Evolutionary conservation across 2,113 vertebrate species (phyloP).

Genomic region (Empidonax traillii): DNA sequence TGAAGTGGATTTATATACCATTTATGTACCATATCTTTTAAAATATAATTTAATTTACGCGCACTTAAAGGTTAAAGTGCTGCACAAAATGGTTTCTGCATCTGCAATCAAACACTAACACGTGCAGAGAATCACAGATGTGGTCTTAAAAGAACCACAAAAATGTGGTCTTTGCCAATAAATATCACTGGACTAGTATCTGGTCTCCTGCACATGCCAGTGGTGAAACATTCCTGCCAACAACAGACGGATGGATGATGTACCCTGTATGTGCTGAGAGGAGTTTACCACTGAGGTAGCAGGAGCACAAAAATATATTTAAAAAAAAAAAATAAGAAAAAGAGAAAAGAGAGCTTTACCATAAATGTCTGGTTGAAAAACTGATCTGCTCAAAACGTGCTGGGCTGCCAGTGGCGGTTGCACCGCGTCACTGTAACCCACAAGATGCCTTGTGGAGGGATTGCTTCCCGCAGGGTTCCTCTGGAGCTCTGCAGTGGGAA

Average conservation of each 20-base stretch:
- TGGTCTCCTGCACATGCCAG: background rate
- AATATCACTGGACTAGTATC: background rate
- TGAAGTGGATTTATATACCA: background rate
- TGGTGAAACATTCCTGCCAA: background rate
- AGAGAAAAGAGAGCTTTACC: background rate
- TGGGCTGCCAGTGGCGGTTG: background rate
- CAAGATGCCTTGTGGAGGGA: background rate
- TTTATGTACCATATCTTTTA: background rate
- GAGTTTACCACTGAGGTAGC: background rate
- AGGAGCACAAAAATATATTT: background rate
- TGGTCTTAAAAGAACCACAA: background rate
- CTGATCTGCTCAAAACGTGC: background rate
- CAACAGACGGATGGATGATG: background rate
- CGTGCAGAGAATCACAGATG: background rate
- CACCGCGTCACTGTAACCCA: background rate
- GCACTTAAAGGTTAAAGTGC: background rate
- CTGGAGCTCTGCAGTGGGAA: background rate
- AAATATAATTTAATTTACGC: background rate
- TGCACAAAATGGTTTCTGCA: background rate
- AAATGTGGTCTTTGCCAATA: background rate
- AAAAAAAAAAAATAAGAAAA: too few species aligned
- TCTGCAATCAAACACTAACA: background rate
- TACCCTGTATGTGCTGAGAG: background rate
- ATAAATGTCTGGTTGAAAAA: background rate
- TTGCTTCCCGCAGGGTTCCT: background rate